phyloP scores from a whole-genome alignment of 2,113 vertebrate species.

The Plecturocebus donacophilus region DNA sequence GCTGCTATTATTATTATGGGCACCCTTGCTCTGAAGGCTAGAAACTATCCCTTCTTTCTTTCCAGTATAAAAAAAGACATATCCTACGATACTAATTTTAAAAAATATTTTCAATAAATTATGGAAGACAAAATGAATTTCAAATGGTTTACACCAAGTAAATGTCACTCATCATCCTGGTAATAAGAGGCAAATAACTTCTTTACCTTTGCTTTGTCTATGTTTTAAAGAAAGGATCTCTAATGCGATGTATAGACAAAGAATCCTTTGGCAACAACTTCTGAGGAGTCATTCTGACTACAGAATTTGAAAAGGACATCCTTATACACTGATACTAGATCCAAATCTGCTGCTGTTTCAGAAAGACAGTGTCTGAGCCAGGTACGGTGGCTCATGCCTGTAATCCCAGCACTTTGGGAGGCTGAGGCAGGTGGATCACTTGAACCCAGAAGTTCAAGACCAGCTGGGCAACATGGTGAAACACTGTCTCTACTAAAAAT shows the following conservation, averaged over 20 bases:
- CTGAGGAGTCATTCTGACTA: background rate
- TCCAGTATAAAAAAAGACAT: background rate
- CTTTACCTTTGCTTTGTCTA: background rate
- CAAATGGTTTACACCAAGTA: background rate
- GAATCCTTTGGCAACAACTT: background rate
- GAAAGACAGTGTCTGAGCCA: background rate
- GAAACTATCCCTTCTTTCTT: background rate
- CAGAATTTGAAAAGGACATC: background rate
- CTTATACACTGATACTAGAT: background rate
- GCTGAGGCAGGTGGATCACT: too few relatives aligned
- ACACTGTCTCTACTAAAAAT: too few relatives aligned
- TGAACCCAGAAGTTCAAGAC: too few relatives aligned
- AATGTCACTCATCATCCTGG: background rate
- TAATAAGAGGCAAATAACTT: background rate
- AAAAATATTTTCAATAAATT: background rate
- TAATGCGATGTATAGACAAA: background rate
- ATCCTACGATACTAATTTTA: background rate
- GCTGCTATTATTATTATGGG: background rate
- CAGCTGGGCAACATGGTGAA: too few relatives aligned
- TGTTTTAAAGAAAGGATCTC: background rate
- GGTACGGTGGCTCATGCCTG: too few relatives aligned
- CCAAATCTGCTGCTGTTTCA: background rate
- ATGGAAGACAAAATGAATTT: slow-evolving; percentile 30
- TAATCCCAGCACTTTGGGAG: too few relatives aligned
- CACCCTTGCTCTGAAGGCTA: background rate